Conservation (phyloP, 2,888 invertebrate species). For the Ophonus ardosiacus region DNA sequence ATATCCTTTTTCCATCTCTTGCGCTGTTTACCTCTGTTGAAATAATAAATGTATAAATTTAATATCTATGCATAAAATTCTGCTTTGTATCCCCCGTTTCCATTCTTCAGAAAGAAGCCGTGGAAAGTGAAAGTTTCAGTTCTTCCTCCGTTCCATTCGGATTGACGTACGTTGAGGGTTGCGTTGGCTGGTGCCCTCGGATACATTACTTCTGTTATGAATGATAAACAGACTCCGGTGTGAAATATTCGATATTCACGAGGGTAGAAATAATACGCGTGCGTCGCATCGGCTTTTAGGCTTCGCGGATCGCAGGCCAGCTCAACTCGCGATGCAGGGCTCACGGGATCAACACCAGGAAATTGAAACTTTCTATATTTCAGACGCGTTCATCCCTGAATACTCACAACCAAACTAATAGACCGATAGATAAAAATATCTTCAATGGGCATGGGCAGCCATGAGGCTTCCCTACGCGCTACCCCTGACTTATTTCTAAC, state of each 20-base stretch:
- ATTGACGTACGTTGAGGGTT: neutral
- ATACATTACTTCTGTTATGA: conserved; percentile 62
- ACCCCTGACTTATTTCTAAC: too few species aligned
- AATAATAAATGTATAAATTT: neutral
- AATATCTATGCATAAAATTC: neutral
- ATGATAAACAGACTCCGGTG: conserved; percentile 60
- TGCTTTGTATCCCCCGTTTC: neutral
- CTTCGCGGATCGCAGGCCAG: conserved; percentile 17
- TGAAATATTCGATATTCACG: conserved; percentile 59
- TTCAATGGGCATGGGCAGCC: conserved; percentile 18
- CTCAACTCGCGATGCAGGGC: conserved; percentile 38
- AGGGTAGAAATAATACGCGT: conserved; percentile 31
- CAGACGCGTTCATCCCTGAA: conserved; percentile 54
- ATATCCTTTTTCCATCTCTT: neutral
- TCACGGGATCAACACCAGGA: conserved; percentile 59
- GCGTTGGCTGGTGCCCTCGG: conserved; percentile 5
- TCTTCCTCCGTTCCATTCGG: conserved; percentile 15
- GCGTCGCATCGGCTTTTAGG: conserved; percentile 53
- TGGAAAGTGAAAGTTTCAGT: neutral
- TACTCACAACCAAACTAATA: neutral
- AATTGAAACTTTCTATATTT: conserved; percentile 63
- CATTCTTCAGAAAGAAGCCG: neutral
- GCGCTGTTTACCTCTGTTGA: neutral
- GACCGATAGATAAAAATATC: neutral
- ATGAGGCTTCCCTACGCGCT: too few species aligned